Percentiles rank a stretch among this genome's conserved stretches.
These are phyloP conservation scores for Salvelinus alpinus DNA, from an alignment of 2,113 vertebrate genomes.

Conservation along the genomic window DNA sequence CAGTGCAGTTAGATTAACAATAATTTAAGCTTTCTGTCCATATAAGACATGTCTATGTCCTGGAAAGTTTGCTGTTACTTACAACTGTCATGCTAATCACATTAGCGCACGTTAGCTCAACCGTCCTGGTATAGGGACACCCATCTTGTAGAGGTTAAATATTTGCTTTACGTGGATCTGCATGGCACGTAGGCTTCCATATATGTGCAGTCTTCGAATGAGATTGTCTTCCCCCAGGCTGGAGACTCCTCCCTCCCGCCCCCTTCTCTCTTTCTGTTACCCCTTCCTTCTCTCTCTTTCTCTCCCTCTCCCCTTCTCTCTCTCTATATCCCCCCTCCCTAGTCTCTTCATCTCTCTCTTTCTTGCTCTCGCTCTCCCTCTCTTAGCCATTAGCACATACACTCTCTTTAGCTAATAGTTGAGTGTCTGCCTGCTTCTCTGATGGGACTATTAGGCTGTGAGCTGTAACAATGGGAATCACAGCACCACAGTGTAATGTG, in stretches of 20 bases:
- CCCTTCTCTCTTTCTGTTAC: background rate
- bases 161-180: background rate
- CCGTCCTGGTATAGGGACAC: too few relatives aligned
- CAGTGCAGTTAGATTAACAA: too few relatives aligned
- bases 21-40: too few relatives aligned
- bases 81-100: too few relatives aligned
- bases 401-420: constrained; percentile 78
- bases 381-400: background rate
- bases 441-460: constrained; percentile 83
- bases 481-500: constrained; percentile 75
- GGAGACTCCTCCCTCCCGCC: background rate
- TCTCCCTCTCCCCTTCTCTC: background rate
- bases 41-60: too few relatives aligned
- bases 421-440: constrained; percentile 78
- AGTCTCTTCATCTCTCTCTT: background rate
- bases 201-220: background rate
- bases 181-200: background rate
- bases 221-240: background rate
- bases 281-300: background rate
- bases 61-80: too few relatives aligned
- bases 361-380: background rate
- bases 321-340: background rate
- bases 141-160: background rate
- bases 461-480: constrained; percentile 76
- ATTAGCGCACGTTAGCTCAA: too few relatives aligned